Percentiles rank a stretch among this genome's conserved stretches.
These are phyloP conservation scores for Aegotheles bennettii DNA, from an alignment of 2,113 vertebrate genomes.

Conservation along the genomic window DNA sequence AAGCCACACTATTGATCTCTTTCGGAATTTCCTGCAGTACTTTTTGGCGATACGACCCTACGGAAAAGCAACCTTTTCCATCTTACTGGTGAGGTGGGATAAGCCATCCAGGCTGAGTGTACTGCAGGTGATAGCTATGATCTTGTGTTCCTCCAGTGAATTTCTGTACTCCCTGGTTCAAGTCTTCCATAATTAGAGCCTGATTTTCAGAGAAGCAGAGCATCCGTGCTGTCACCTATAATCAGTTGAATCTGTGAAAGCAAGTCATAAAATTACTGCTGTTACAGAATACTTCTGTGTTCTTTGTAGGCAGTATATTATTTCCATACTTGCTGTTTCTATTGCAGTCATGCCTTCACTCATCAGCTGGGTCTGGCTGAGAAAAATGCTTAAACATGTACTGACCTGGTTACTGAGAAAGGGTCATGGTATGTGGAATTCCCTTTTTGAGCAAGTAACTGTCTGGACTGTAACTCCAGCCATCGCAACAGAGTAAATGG, in stretches of 20 bases:
- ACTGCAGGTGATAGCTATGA: neutral
- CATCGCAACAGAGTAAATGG: neutral
- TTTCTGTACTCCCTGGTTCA: neutral
- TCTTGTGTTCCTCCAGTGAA: neutral
- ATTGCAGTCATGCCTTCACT: neutral
- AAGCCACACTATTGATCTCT: neutral
- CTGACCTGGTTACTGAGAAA: neutral
- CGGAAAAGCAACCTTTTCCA: neutral
- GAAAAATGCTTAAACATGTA: neutral
- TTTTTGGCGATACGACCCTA: neutral
- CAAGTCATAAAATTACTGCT: neutral
- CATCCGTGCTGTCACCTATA: neutral
- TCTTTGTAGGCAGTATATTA: neutral
- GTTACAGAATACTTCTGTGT: neutral
- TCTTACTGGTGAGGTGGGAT: neutral
- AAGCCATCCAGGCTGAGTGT: neutral
- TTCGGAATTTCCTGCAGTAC: neutral
- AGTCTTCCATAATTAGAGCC: neutral
- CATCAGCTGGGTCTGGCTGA: neutral
- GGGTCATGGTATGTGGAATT: neutral
- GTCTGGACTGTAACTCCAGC: neutral
- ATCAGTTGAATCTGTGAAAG: neutral
- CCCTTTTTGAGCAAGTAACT: neutral
- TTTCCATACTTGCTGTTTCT: neutral
- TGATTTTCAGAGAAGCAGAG: neutral